Percentiles rank a stretch among this genome's conserved stretches.
Conservation (phyloP, 1,140 invertebrate species). For the Drosophila insularis region DNA sequence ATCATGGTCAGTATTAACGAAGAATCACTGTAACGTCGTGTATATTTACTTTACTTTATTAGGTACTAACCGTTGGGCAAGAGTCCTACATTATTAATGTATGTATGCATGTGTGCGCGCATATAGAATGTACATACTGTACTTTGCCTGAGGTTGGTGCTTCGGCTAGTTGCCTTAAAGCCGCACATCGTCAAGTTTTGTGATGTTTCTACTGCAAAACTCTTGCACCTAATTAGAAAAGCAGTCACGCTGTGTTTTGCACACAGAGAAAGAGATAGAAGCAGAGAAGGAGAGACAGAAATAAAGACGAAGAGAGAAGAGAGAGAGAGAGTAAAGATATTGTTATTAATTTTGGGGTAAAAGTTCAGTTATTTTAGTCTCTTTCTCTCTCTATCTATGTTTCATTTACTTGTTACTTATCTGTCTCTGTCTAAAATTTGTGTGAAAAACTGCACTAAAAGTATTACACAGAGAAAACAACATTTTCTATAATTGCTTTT, state of each 20-base stretch:
- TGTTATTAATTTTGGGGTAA: slow-evolving; percentile 28
- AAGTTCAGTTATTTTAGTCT: slow-evolving; percentile 7
- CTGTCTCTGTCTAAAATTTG: background rate
- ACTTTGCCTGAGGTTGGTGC: background rate
- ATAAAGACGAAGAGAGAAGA: background rate
- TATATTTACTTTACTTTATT: slow-evolving; percentile 3
- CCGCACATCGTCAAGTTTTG: slow-evolving; percentile 8
- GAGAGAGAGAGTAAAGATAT: slow-evolving; percentile 20
- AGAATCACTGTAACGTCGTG: background rate
- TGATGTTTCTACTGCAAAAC: slow-evolving; percentile 22
- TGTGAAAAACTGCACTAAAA: slow-evolving; percentile 7
- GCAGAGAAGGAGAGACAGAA: background rate
- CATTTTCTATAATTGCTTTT: slow-evolving; percentile 36
- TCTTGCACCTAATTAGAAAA: slow-evolving; percentile 48
- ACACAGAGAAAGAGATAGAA: background rate
- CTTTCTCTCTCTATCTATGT: background rate
- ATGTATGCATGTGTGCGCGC: background rate
- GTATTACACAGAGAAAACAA: slow-evolving; percentile 15
- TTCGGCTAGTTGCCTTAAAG: slow-evolving; percentile 3
- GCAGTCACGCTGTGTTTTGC: slow-evolving; percentile 48
- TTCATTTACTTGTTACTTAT: background rate
- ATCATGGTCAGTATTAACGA: background rate
- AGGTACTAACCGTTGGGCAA: slow-evolving; percentile 5
- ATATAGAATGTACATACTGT: background rate
- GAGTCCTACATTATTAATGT: slow-evolving; percentile 1